Base-by-base conservation (phyloP, 2,888 invertebrate species). In the Megastigmus dorsalis region DNA sequence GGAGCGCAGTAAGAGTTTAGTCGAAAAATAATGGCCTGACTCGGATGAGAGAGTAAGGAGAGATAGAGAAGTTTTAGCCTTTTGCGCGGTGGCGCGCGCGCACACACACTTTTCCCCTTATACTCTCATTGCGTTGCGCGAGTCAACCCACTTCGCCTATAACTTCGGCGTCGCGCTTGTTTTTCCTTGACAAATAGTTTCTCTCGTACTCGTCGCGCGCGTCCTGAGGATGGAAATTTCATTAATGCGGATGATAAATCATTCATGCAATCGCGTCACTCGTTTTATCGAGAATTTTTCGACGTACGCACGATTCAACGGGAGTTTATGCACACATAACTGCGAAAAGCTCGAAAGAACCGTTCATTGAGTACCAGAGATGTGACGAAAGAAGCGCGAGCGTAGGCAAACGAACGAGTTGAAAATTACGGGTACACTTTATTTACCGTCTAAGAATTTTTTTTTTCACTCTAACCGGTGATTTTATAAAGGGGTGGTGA, bases 11-110 rank as follows among this genome's bases (percentile, higher is more conserved):
- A 36, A 67, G 67, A 72, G 43, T 63, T 72, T 60, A 67, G 63
- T 71, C 20, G 68, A 65, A 75, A 75, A 72, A 75, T 68, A 75
- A 75, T 72, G 54, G 65, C 23, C 7, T 4, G 62, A 55, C 41
- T n/a, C 15, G 23, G 43, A 48, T 33, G 55, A 30, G 18, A 45
- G 52, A n/a, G n/a, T n/a, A n/a, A n/a, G n/a, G n/a, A n/a, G n/a
- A n/a, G 45, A 57, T 57, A 76, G 48, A 54, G 62, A 52, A 57
- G 59, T 75, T 68, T 60, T 69, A 57, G 75, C 63, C 72, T 65
- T 54, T 23, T 52, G 74, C 68, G 74, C 74, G 74, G 74, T 67
- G 60, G 74, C 60, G 60, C 26, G 23, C 41, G 20, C 30, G 23
- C 26, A n/a, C n/a, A n/a, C n/a, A n/a, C n/a, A n/a, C n/a, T n/a